Base-by-base conservation (phyloP, 2,797 vertebrate species). In the Malurus splendens region DNA sequence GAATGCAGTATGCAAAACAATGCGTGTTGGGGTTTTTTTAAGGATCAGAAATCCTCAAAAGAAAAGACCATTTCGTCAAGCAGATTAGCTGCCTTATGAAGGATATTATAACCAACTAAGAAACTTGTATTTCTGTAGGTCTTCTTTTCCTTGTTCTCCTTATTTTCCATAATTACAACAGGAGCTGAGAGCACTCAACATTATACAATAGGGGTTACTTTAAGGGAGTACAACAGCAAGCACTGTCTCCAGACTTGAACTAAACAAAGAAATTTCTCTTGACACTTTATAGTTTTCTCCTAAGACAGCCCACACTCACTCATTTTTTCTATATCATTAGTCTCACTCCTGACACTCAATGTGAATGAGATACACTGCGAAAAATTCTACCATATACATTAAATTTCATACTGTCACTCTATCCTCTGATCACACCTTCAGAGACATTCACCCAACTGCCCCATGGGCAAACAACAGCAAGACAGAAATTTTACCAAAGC, bases 1-100 rank as follows among this genome's bases (percentile, higher is more conserved):
- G 86, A 92, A 92, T 76, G 78, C 91, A 94, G 66, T n/a, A 39
- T 82, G 82, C 82, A 93, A 94, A 95, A 92, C 74, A 95, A 90
- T 87, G 87, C 1, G 6, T 93, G 89, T 71, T 93, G 87, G 20
- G 44, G 44, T 45, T 23, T 45, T 45, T 45, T 23, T 45, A 22
- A 45, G 44, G 41, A 4, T 62, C 80, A 92, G 54, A 95, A 94
- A 92, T 81, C 85, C 92, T 93, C 93, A 94, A 92, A 92, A 93
- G 82, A 93, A 65, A 81, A 78, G 32, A 82, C n/a, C 14, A 19
- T 70, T 92, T 89, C 7, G 3, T 83, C 60, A 65, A 60, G 41
- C 50, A 87, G 59, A 89, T 81, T 30, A 87, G 41, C 59, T 80
- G 45, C 33, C 56, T 87, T 48, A 76, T 59, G 54, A 76, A 86